Conservation (phyloP, 2,113 vertebrate genomes). For the Equus quagga region DNA sequence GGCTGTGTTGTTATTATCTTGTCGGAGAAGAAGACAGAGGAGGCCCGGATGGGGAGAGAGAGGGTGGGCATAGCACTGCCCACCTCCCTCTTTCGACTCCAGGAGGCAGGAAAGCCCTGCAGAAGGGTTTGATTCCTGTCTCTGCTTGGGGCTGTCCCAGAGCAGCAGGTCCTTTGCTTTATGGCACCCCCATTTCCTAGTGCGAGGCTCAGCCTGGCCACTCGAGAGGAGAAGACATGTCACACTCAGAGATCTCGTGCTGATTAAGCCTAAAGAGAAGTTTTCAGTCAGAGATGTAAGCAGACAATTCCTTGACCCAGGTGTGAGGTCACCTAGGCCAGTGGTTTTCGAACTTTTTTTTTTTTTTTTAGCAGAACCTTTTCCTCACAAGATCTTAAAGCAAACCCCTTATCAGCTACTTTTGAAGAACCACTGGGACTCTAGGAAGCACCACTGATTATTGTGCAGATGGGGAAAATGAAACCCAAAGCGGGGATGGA, state of each 20-base stretch:
- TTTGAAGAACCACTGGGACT: background rate
- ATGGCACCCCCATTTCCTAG: fast-evolving
- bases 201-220: background rate
- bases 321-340: background rate
- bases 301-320: background rate
- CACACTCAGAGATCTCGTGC: background rate
- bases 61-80: background rate
- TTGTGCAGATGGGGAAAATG: background rate
- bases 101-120: background rate
- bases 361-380: background rate
- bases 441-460: background rate
- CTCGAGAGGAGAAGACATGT: background rate
- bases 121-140: background rate
- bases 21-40: background rate
- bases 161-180: background rate
- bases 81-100: background rate
- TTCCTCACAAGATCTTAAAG: constrained; percentile 9
- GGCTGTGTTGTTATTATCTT: background rate
- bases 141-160: background rate
- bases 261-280: background rate
- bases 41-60: background rate
- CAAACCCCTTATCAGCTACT: background rate
- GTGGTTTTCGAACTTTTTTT: background rate
- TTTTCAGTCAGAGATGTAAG: background rate
- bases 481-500: background rate